Evolutionary conservation across 2,888 invertebrate genomes (phyloP).

Genomic region (Tenthredo distinguenda): DNA sequence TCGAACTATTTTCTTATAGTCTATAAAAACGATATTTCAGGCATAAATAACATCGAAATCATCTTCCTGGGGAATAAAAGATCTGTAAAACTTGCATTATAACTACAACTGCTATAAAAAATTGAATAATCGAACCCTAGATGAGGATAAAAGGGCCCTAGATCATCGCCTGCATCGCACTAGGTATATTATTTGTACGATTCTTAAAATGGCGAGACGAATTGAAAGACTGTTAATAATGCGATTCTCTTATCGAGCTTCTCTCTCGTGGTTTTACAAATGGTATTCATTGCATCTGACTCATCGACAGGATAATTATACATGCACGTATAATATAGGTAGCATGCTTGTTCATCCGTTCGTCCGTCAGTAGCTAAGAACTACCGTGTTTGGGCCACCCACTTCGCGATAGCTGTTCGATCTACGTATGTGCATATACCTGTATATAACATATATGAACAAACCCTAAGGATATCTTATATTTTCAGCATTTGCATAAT

Average conservation of each 20-base stretch:
- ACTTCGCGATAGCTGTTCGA: conserved; percentile 54
- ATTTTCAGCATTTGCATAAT: conserved; percentile 58
- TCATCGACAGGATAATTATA: conserved; percentile 72
- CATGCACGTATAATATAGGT: conserved; percentile 59
- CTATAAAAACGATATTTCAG: neutral
- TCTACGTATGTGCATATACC: conserved; percentile 18
- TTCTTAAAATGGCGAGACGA: neutral
- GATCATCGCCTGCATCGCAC: neutral
- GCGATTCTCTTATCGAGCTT: neutral
- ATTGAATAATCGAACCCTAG: neutral
- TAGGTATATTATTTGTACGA: neutral
- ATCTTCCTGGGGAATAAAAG: neutral
- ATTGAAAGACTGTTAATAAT: neutral
- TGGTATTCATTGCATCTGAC: conserved; percentile 51
- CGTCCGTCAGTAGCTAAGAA: conserved; percentile 56
- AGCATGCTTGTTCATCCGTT: conserved; percentile 57
- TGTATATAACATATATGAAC: conserved; percentile 18
- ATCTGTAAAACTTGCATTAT: neutral
- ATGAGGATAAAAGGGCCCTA: neutral
- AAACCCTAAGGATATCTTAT: conserved; percentile 50
- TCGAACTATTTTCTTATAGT: neutral
- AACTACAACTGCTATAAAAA: neutral
- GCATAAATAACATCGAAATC: neutral
- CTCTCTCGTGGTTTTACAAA: neutral
- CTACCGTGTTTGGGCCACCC: conserved; percentile 58